Conservation (phyloP, 1,140 invertebrate genomes). For the Tetramorium alpestre region DNA sequence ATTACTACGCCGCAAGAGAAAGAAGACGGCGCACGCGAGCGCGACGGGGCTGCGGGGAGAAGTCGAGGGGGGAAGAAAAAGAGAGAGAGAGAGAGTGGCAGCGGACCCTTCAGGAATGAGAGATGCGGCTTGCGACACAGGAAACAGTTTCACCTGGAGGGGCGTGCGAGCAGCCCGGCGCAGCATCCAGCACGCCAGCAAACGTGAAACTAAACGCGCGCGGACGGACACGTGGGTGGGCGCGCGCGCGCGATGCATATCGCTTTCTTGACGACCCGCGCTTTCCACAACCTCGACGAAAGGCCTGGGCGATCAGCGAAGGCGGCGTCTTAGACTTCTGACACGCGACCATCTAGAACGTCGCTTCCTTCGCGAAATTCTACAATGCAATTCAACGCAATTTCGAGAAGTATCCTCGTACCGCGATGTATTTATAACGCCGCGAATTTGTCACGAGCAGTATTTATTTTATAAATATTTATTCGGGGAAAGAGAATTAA, state of each 20-base stretch:
- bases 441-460: neutral
- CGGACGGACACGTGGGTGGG: conserved; percentile 69
- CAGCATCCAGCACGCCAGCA: conserved; percentile 57
- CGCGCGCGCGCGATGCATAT: conserved; percentile 75
- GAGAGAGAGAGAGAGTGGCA: conserved; percentile 46
- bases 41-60: neutral
- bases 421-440: neutral
- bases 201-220: neutral
- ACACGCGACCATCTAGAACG: neutral
- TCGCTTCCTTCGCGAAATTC: neutral
- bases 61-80: neutral
- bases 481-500: neutral
- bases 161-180: conserved; percentile 53
- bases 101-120: conserved; percentile 70
- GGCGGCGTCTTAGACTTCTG: neutral
- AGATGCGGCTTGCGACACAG: conserved; percentile 82
- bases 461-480: neutral
- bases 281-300: conserved; percentile 66
- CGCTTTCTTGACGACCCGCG: conserved; percentile 73
- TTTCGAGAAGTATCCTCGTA: neutral
- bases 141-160: conserved; percentile 80
- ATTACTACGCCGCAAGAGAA: conserved; percentile 70
- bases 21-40: conserved; percentile 61
- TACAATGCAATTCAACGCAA: neutral
- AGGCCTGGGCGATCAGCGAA: conserved; percentile 13